Conservation (phyloP, 2,797 vertebrate genomes). For the Zenarchopterus dispar region DNA sequence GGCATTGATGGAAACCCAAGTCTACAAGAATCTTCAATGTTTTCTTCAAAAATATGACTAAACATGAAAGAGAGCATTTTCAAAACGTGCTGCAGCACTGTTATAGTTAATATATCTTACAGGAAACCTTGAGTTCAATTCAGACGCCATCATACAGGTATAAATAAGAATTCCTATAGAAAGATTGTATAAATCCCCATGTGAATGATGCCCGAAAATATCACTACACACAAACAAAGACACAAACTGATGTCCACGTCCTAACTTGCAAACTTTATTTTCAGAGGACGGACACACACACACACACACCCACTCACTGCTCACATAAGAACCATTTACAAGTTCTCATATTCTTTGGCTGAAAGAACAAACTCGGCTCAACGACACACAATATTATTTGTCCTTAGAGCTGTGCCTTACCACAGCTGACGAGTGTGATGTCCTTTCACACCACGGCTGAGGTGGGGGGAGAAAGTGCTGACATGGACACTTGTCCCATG, state of each 20-base stretch:
- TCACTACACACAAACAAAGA: constrained; percentile 3
- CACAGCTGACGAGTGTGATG: constrained; percentile 77
- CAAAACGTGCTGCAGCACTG: not conserved
- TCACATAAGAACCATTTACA: constrained; percentile 23
- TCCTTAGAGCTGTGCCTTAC: constrained; percentile 73
- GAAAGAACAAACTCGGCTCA: constrained; percentile 44
- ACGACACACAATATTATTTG: constrained; percentile 71
- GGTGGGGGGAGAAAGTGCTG: constrained; percentile 79
- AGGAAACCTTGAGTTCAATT: constrained; percentile 1
- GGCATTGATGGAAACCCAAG: not conserved
- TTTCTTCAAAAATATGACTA: not conserved
- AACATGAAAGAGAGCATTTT: not conserved
- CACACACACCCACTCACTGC: constrained; percentile 7
- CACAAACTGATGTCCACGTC: not conserved
- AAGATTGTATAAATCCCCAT: constrained; percentile 1
- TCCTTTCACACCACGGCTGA: constrained; percentile 73
- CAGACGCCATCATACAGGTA: constrained; percentile 3
- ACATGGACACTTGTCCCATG: constrained; percentile 81
- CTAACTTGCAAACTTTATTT: not conserved
- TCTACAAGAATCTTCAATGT: not conserved
- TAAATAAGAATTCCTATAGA: not conserved
- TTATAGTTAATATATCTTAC: not conserved
- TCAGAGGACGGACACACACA: not conserved
- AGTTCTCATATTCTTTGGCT: constrained; percentile 48
- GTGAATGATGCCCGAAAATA: not conserved